Percentiles rank a stretch among this genome's conserved stretches.
These are phyloP conservation scores for Rhopalosiphum nymphaeae DNA, from an alignment of 2,888 invertebrate species.

Conservation along the genomic window DNA sequence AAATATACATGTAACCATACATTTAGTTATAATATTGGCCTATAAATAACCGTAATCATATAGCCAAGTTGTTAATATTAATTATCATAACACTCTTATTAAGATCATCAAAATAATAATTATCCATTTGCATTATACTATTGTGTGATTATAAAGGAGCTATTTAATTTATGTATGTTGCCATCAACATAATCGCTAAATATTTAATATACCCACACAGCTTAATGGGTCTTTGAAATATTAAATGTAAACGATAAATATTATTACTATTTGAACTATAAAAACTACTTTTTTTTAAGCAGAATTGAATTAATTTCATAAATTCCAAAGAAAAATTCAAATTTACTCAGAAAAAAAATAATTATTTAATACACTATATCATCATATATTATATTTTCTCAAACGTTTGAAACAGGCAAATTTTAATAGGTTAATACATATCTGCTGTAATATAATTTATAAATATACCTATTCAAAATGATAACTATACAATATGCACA, in stretches of 20 bases:
- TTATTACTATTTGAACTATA: constrained; percentile 13
- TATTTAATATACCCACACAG: constrained; percentile 38
- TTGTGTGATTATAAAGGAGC: constrained; percentile 32
- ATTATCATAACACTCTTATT: constrained; percentile 20
- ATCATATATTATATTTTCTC: not conserved
- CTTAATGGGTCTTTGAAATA: constrained; percentile 16
- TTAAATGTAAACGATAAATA: constrained; percentile 17
- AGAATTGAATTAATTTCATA: not conserved
- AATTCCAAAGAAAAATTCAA: not conserved
- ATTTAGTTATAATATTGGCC: not conserved
- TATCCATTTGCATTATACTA: constrained; percentile 15
- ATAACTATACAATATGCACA: not conserved
- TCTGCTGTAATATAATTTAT: not conserved
- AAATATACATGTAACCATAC: not conserved
- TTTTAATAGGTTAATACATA: not conserved
- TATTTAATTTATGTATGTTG: constrained; percentile 27
- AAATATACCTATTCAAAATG: not conserved
- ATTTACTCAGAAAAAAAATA: not conserved
- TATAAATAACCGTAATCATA: not conserved
- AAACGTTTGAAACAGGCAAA: not conserved
- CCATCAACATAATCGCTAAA: constrained; percentile 47
- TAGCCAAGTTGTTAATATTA: not conserved
- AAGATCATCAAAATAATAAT: constrained; percentile 27
- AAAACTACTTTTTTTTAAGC: not conserved
- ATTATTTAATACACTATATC: not conserved